These are phyloP conservation scores for Crepidodera aurea DNA, from an alignment of 2,888 invertebrate genomes.

Conservation along the genomic window DNA sequence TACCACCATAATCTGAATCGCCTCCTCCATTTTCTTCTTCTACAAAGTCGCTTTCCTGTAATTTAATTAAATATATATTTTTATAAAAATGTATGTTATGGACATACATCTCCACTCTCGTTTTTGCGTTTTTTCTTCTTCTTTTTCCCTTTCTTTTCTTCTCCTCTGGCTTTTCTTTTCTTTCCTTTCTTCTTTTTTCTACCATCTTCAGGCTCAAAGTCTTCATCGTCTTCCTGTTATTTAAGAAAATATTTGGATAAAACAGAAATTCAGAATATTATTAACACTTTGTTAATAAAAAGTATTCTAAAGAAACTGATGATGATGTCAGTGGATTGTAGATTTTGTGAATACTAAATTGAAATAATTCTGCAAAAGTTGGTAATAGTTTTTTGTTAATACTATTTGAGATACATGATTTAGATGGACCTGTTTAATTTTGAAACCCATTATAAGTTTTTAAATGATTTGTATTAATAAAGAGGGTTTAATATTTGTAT, in stretches of 20 bases:
- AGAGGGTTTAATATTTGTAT: too few species aligned
- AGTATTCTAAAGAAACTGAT: neutral
- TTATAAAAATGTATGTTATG: neutral
- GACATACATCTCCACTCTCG: constrained; percentile 81
- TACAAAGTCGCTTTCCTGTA: constrained; percentile 80
- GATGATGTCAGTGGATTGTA: too few species aligned
- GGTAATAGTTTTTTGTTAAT: too few species aligned
- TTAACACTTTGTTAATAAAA: neutral
- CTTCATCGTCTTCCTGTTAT: constrained; percentile 80
- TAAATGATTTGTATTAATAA: too few species aligned
- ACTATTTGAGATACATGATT: too few species aligned
- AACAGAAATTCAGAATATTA: too few species aligned
- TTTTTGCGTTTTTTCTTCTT: constrained; percentile 95
- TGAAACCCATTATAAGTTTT: too few species aligned
- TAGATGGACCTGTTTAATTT: too few species aligned
- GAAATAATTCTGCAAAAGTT: too few species aligned
- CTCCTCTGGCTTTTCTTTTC: constrained; percentile 89
- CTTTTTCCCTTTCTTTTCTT: constrained; percentile 91
- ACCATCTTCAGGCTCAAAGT: constrained; percentile 84
- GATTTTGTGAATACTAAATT: too few species aligned
- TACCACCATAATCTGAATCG: constrained; percentile 73
- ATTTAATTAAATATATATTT: constrained; percentile 23
- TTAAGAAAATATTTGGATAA: constrained; percentile 6
- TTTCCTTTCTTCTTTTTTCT: constrained; percentile 93
- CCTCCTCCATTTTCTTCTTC: constrained; percentile 74